These are phyloP conservation scores for Alloscopus bannaensis DNA, from an alignment of 2,888 invertebrate genomes.

Conservation along the genomic window DNA sequence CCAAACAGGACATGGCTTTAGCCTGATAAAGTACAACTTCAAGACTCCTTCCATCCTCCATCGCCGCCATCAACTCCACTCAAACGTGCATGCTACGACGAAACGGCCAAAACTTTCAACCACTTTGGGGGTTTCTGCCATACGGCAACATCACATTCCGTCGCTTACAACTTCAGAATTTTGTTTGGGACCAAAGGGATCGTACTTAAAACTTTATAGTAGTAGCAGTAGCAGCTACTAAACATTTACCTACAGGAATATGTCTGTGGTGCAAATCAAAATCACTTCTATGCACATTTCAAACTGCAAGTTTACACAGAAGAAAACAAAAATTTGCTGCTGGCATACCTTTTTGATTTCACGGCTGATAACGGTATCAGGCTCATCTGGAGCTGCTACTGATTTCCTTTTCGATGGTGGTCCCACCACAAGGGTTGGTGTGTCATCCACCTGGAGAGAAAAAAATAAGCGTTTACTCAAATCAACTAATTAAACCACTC, in stretches of 20 bases:
- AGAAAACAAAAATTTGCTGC: not conserved
- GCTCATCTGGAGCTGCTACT: conserved; percentile 65
- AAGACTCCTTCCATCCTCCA: not conserved
- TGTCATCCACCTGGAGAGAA: conserved; percentile 68
- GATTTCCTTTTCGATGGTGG: conserved; percentile 70
- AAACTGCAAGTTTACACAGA: not conserved
- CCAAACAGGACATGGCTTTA: conserved; percentile 33
- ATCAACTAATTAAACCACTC: conserved; percentile 2
- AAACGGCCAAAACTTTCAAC: no score
- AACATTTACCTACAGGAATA: no score
- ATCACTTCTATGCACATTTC: no score
- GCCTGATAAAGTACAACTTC: conserved; percentile 6
- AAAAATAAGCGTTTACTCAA: conserved; percentile 7
- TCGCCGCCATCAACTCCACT: not conserved
- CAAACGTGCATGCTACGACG: not conserved
- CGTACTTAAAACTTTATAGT: no score
- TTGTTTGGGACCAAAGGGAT: no score
- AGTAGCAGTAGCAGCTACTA: no score
- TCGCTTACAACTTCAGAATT: no score
- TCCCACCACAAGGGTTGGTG: conserved; percentile 62
- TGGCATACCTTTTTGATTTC: conserved; percentile 73
- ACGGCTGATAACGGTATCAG: conserved; percentile 71
- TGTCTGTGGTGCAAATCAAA: not conserved
- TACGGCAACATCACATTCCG: no score
- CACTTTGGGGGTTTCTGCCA: no score